Evolutionary conservation across 2,888 invertebrate species (phyloP), one percentile per base, ranked within the genome.

Genomic region (Amorpha juglandis): DNA sequence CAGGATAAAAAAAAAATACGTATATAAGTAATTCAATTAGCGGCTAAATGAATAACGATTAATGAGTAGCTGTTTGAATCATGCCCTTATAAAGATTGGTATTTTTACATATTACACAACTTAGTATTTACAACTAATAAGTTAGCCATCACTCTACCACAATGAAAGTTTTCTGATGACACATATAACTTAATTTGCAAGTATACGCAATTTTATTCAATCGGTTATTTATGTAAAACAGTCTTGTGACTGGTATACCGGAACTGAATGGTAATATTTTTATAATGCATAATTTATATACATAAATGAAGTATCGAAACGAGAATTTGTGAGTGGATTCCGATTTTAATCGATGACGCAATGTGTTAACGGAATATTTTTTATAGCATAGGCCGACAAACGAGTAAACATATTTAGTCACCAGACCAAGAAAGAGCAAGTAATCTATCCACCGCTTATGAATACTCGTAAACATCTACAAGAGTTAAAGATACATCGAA

Each of bases 211-310:
- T 67, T 63, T 63, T 47, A 45, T 65, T 67, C 67, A 67, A 71
- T 69, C 12, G 63, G 53, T 52, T 69, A 70, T 74, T 71, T 74
- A 77, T 78, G 71, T 64, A 67, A 77, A 78, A 69, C 67, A 64
- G 67, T 69, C 67, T 70, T 64, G 58, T 70, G 71, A 67, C 69
- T 68, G 63, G 45, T 38, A 33, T 69, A 69, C 70, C 71, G 71
- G 71, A 73, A 73, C 67, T 14, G 48, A 70, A 63, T 63, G 63
- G 16, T 67, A 69, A 67, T 67, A 42, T 58, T 38, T 14, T 19
- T 42, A 65, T 63, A 71, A 70, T 64, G 38, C 48, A 58, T 62
- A 55, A 62, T 64, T 65, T 35, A 70, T 68, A 68, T 67, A 58
- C 14, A 38, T 45, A 45, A 42, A 42, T 14, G 14, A 38, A 53